These are phyloP conservation scores for Paradoxurus hermaphroditus DNA, from an alignment of 2,113 vertebrate genomes.

Conservation along the genomic window DNA sequence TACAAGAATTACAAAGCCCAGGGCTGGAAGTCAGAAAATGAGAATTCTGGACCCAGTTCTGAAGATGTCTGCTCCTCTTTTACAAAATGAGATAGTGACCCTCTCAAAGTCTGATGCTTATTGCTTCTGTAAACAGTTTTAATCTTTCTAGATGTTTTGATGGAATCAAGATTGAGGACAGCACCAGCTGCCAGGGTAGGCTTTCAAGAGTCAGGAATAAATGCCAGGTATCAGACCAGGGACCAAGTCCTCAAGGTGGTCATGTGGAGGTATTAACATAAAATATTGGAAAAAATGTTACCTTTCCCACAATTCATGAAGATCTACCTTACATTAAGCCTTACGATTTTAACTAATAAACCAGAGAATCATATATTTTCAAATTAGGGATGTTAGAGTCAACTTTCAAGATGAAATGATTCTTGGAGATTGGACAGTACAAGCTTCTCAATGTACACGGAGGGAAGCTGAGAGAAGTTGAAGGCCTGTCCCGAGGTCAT, in stretches of 20 bases:
- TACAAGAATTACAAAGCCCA: not conserved
- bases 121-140: not conserved
- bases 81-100: not conserved
- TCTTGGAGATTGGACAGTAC: fast-evolving
- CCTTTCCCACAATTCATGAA: not conserved
- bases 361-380: not conserved
- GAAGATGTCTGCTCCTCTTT: not conserved
- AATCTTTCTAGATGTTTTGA: not conserved
- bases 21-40: not conserved
- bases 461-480: not conserved
- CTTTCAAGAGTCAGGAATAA: not conserved
- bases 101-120: not conserved
- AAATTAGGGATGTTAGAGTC: not conserved
- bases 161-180: not conserved
- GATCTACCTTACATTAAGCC: not conserved
- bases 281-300: not conserved
- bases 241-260: not conserved
- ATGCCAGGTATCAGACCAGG: not conserved
- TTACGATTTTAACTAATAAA: not conserved
- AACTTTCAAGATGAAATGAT: not conserved
- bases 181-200: not conserved
- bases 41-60: not conserved
- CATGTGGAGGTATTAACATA: not conserved
- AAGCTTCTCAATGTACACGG: not conserved
- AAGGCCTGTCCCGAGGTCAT: not conserved